phyloP scores from a whole-genome alignment of 2,888 invertebrate genomes.

The Epiperipatus broadwayi region DNA sequence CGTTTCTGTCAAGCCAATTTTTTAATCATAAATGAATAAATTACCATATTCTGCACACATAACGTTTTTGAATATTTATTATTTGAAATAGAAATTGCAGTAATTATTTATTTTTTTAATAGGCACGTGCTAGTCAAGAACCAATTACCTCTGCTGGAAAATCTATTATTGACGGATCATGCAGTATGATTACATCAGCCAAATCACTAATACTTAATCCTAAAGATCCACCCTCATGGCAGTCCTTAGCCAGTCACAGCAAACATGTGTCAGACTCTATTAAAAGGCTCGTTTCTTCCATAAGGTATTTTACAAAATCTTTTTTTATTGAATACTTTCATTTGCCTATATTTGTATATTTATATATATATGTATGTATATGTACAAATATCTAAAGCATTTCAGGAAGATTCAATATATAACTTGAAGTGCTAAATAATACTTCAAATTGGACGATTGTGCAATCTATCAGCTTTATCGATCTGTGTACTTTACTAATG shows the following conservation, averaged over 20 bases:
- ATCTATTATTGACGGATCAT: slow-evolving; percentile 59
- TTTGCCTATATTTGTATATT: too few species aligned
- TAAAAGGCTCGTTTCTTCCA: slow-evolving; percentile 74
- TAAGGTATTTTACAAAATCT: too few species aligned
- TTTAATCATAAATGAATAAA: too few species aligned
- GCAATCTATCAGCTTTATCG: too few species aligned
- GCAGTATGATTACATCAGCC: slow-evolving; percentile 72
- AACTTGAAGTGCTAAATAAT: too few species aligned
- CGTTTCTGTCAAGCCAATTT: too few species aligned
- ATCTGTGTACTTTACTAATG: too few species aligned
- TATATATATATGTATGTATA: too few species aligned
- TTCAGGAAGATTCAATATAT: too few species aligned
- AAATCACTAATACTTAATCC: slow-evolving; percentile 70
- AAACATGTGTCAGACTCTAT: slow-evolving; percentile 91
- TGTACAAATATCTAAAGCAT: too few species aligned
- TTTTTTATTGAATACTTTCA: slow-evolving; percentile 12
- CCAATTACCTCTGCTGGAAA: slow-evolving; percentile 66
- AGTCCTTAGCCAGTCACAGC: slow-evolving; percentile 74
- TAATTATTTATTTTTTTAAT: slow-evolving; percentile 12
- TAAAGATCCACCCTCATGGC: slow-evolving; percentile 82
- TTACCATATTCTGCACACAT: too few species aligned
- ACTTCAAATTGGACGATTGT: too few species aligned
- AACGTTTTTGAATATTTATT: slow-evolving; percentile 3
- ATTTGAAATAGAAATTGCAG: background rate
- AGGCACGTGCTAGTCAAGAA: slow-evolving; percentile 59